Evolutionary conservation across 2,797 vertebrate species (phyloP), one percentile per base, ranked within the genome.

Genomic region (Phoebastria nigripes): DNA sequence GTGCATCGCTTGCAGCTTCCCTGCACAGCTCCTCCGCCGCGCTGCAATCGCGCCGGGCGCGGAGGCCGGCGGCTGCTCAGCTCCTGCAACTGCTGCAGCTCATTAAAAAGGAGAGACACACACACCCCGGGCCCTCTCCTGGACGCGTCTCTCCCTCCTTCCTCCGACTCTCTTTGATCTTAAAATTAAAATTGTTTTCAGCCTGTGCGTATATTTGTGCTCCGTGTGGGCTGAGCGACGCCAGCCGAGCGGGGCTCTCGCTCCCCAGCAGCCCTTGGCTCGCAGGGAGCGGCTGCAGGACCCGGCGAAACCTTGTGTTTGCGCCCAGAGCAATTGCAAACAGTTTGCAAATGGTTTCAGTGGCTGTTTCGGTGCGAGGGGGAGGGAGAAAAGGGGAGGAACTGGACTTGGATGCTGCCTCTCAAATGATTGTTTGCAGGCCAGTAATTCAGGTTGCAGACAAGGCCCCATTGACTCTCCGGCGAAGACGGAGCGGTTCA

Each of bases 401-500:
- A 24, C 25, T 12, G 66, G 51, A 4, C 41, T 86, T 18, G 74
- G 87, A 73, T 29, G 65, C 51, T 41, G 71, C 14, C 70, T 41
- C 87, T 21, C 24, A 39, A 58, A 12, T 37, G 89, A 42, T 39
- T 44, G 46, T 87, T 67, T 73, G 74, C 92, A 92, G 89, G 74
- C 79, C 74, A 46, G 69, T 29, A 22, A 37, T 62, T 63, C 89
- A 69, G 81, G 82, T 6, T 39, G 82, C 52, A 76, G 51, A 87
- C 79, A 87, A 90, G 86, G 79, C 55, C 51, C 87, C 79, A n/a
- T 51, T 73, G 87, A 80, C 15, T 67, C 85, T 5, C 16, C 0
- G 3, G 59, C 1, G 10, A 67, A 14, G 46, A 35, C 1, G 6
- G 59, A 72, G 39, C 0, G 0, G 39, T 24, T 41, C 33, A 2